Evolutionary conservation across 2,797 vertebrate genomes (phyloP).

Genomic region (Antennarius maculatus): DNA sequence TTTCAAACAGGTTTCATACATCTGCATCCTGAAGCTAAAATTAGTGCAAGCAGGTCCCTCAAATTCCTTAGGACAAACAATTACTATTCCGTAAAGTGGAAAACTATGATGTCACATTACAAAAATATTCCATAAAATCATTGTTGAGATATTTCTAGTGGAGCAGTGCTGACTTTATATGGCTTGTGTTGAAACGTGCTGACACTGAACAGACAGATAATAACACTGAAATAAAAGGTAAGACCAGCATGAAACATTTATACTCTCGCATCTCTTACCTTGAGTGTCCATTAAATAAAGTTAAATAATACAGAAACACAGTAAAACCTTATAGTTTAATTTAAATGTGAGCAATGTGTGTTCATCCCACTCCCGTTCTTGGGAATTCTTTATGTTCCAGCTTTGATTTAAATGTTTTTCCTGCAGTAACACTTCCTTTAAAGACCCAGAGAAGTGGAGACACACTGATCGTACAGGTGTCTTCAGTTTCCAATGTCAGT

Average conservation of each 20-base stretch:
- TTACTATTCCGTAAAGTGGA: too few species aligned
- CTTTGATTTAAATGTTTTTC: neutral
- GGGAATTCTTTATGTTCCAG: neutral
- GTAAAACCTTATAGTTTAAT: conserved; percentile 6
- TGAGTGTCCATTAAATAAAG: neutral
- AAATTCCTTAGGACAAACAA: too few species aligned
- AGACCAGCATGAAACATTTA: neutral
- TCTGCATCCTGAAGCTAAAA: neutral
- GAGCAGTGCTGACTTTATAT: too few species aligned
- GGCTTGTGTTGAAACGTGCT: neutral
- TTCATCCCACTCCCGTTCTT: neutral
- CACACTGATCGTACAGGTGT: neutral
- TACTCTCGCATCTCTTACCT: neutral
- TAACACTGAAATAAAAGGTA: conserved; percentile 34
- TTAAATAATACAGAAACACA: conserved; percentile 11
- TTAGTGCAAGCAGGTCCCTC: neutral
- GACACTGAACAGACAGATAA: conserved; percentile 15
- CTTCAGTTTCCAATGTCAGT: neutral
- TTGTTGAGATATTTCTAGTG: too few species aligned
- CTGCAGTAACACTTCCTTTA: neutral
- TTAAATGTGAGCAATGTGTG: neutral
- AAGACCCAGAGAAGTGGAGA: neutral
- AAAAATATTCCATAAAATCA: too few species aligned
- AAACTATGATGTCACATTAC: too few species aligned
- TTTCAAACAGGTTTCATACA: neutral